A percentile compares a stretch with the other conserved stretches of the same genome.
phyloP scores from a whole-genome alignment of 2,113 vertebrate genomes.

The Peromyscus californicus region DNA sequence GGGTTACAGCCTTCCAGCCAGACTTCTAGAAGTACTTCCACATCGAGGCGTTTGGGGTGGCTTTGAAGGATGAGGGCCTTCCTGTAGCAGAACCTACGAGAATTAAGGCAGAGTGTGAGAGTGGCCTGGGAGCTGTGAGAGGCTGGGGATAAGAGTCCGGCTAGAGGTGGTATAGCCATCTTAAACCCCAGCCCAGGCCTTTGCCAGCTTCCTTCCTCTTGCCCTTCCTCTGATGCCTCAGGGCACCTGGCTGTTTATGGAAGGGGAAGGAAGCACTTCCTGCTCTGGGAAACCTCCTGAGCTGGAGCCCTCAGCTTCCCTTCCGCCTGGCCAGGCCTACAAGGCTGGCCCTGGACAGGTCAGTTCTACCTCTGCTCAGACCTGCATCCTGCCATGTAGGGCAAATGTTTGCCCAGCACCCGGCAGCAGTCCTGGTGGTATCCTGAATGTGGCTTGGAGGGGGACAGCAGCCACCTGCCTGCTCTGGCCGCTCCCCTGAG shows the following conservation, averaged over 20 bases:
- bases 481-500: background rate
- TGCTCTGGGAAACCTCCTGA: slow-evolving; percentile 8
- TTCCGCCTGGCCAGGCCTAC: background rate
- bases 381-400: background rate
- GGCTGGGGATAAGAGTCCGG: background rate
- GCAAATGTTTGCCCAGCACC: background rate
- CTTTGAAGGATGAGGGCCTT: background rate
- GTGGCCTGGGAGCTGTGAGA: background rate
- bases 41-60: background rate
- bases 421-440: background rate
- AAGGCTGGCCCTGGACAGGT: background rate
- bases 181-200: background rate
- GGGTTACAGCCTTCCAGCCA: background rate
- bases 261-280: slow-evolving; percentile 65
- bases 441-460: background rate
- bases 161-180: too few relatives aligned
- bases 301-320: background rate
- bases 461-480: background rate
- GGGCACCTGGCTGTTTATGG: slow-evolving; percentile 50
- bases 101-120: background rate
- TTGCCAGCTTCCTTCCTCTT: slow-evolving; percentile 60
- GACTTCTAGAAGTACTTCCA: background rate
- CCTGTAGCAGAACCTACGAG: background rate
- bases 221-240: background rate
- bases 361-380: background rate